These are phyloP conservation scores for Eulimnadia texana DNA, from an alignment of 1,140 invertebrate genomes.

Conservation along the genomic window DNA sequence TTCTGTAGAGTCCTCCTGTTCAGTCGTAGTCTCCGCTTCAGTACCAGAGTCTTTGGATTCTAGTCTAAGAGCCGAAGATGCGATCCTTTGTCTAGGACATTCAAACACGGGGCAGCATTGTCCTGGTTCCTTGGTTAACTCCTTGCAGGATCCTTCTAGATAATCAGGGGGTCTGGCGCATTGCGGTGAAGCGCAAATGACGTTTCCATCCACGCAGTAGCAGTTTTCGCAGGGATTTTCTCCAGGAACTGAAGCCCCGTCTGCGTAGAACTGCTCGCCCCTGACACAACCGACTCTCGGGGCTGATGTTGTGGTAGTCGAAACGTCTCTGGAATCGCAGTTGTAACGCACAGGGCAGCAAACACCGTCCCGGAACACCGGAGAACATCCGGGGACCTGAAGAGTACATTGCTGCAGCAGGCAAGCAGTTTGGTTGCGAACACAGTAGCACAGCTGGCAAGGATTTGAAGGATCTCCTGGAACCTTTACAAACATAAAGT, in stretches of 20 bases:
- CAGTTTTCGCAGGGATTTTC: neutral
- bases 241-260: neutral
- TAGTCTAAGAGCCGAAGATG: too few relatives aligned
- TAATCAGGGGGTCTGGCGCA: neutral
- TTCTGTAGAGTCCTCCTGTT: too few relatives aligned
- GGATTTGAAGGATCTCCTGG: constrained; percentile 68
- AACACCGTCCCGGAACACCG: constrained; percentile 73
- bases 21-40: too few relatives aligned
- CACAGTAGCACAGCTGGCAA: constrained; percentile 88
- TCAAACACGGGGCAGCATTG: neutral
- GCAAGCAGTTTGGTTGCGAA: constrained; percentile 78
- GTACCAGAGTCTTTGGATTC: too few relatives aligned
- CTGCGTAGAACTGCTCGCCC: neutral
- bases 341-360: constrained; percentile 63
- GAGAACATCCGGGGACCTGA: constrained; percentile 70
- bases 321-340: neutral
- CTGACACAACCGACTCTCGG: neutral
- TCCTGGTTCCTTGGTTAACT: neutral
- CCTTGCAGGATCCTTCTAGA: neutral
- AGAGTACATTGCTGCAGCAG: constrained; percentile 87
- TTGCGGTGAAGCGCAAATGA: neutral
- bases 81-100: too few relatives aligned
- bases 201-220: neutral
- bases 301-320: neutral
- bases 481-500: constrained; percentile 30